Evolutionary conservation across 2,113 vertebrate species (phyloP), one percentile per base, ranked within the genome.

Genomic region (Thamnaconus septentrionalis): DNA sequence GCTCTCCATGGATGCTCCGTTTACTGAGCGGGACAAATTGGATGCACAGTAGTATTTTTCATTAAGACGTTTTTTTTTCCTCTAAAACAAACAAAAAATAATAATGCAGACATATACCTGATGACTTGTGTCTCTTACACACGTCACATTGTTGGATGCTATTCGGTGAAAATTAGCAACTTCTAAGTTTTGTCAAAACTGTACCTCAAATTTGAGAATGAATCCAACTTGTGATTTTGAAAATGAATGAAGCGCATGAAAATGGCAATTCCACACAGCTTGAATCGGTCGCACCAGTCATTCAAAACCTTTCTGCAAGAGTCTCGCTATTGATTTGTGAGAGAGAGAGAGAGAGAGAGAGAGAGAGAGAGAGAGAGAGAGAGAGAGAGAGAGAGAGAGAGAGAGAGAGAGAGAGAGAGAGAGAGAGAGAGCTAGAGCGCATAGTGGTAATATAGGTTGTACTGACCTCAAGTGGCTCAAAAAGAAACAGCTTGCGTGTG

Each of bases 391-490:
- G 18, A 31, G 18, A 31, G 18, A 31, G 18, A 31, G 18, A 31
- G 18, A 31, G 18, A 31, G 18, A 31, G 18, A 31, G 18, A 31
- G 18, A 31, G 18, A 31, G 18, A 31, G 18, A 31, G 18, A 31
- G 18, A 31, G 45, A 56, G 10, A 40, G n/a, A 7, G 1, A 7
- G 8, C 7, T 2, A 18, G 7, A n/a, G 6, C 9, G 42, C 49
- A 43, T 48, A 48, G 47, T 7, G 12, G 58, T 71, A 67, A 76
- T 53, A 48, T 69, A 67, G 79, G 59, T 46, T 75, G 58, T 73
- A 61, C 77, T 78, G 85, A 66, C 87, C 81, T 69, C 87, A 47
- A 73, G 85, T 85, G 87, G 85, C 41, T 57, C 5, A 5, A 41
- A 47, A 55, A 47, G 49, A 77, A 75, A 68, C 61, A 55, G 6